Conservation (phyloP, 2,888 invertebrate genomes). For the Heteromurus nitidus region DNA sequence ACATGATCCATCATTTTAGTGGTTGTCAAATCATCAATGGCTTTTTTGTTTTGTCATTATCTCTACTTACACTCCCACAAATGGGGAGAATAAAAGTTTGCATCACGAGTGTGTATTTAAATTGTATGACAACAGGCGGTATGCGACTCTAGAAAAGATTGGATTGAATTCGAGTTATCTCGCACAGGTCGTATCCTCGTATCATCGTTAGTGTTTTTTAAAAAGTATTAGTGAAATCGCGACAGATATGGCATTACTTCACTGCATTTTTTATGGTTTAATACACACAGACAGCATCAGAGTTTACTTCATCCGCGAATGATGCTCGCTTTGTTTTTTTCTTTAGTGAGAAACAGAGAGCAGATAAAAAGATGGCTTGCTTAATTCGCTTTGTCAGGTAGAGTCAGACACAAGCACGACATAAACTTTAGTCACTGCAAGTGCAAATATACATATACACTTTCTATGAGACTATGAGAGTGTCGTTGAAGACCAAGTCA, state of each 20-base stretch:
- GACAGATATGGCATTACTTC: no score
- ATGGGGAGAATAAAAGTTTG: neutral
- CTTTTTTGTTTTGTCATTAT: neutral
- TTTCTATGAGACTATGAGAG: no score
- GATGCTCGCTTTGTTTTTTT: neutral
- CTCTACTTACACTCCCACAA: neutral
- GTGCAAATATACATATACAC: no score
- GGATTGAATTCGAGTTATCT: no score
- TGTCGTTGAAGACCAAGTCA: neutral
- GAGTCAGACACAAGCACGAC: neutral
- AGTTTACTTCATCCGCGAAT: neutral
- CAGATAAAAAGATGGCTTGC: neutral
- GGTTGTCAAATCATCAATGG: neutral
- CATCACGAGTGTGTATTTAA: neutral
- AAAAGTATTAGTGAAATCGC: no score
- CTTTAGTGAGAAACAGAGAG: neutral
- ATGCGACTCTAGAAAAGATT: neutral
- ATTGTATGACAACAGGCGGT: constrained; percentile 39
- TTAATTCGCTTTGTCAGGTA: neutral
- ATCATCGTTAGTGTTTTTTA: no score
- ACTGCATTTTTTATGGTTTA: neutral
- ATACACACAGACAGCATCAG: neutral
- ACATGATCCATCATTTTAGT: neutral
- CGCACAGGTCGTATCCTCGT: no score
- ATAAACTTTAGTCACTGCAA: no score